Evolutionary conservation across 2,888 invertebrate species (phyloP), one percentile per base, ranked within the genome.

Genomic region (Melanostoma mellinum): DNA sequence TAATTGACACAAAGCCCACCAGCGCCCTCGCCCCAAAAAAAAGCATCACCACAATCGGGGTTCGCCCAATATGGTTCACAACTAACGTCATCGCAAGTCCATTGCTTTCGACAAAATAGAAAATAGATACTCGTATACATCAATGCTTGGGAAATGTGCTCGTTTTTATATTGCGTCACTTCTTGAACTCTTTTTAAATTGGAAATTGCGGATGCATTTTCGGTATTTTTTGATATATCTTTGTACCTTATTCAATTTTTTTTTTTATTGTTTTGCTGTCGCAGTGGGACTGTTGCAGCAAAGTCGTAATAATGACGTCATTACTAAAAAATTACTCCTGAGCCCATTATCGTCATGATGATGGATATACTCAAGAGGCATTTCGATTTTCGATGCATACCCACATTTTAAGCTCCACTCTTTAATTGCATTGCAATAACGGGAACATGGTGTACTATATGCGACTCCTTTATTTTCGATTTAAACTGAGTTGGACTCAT

Each of bases 261-360:
- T 20, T 20, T 20, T 20, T 20, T 20, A 20, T 20, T 35, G 52
- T 10, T 53, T 53, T 72, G 46, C 61, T 44, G 53, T 46, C 65
- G 36, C 4, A 36, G 35, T 20, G 63, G 56, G 61, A 61, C 56
- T 50, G n/a, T 56, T 80, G 63, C 79, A 68, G 55, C n/a, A 32
- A 42, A 67, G 38, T 76, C 65, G 40, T 67, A 55, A 67, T 46
- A 60, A 55, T 81, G 81, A 81, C 81, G 81, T 81, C 81, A 81
- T 72, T 48, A 46, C 60, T 48, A 38, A 56, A 30, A 8, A 44
- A 32, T 58, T 40, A 20, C 32, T 63, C 46, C 4, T 30, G n/a
- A 53, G 44, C 6, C 40, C 63, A 40, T 30, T 38, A 42, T 4
- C 9, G 35, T 40, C 6, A 58, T 30, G 3, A 50, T 48, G 30